Percentiles rank a stretch among this genome's conserved stretches.
Evolutionary conservation across 1,140 invertebrate genomes (phyloP).

Genomic region (Drosophila pachea): DNA sequence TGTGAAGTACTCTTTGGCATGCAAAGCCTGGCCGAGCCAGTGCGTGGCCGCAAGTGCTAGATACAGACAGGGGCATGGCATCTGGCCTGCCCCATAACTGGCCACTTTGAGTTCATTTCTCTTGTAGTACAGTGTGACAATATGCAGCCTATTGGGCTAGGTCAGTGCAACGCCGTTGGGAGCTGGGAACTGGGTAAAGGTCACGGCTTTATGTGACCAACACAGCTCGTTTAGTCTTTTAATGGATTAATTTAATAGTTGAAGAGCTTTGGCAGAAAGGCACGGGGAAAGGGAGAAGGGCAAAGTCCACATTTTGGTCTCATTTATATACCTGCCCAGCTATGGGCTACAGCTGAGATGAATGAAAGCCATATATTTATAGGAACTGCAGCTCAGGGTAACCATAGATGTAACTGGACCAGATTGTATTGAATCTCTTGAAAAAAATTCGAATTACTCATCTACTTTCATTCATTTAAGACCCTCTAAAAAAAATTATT

Average conservation of each 20-base stretch:
- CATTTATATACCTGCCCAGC: no score
- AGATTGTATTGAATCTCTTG: no score
- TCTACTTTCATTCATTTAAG: no score
- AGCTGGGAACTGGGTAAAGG: conserved; percentile 16
- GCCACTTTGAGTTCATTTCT: background rate
- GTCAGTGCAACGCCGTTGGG: conserved; percentile 41
- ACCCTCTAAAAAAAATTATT: no score
- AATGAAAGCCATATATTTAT: no score
- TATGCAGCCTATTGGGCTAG: conserved; percentile 38
- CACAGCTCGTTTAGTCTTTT: background rate
- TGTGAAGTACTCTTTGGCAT: conserved; percentile 31
- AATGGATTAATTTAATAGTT: background rate
- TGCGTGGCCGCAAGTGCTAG: conserved; percentile 12
- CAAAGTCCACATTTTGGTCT: no score
- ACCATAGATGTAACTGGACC: no score
- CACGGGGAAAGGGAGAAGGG: no score
- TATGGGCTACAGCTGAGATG: no score
- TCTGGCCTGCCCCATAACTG: conserved; percentile 16
- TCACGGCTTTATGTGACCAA: conserved; percentile 20
- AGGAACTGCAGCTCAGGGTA: no score
- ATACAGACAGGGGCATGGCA: conserved; percentile 25
- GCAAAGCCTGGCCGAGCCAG: conserved; percentile 26
- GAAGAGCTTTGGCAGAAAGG: background rate
- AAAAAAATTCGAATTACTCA: no score
- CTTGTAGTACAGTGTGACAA: conserved; percentile 18